Evolutionary conservation across 2,888 invertebrate genomes (phyloP), one percentile per base, ranked within the genome.

Genomic region (Thera obeliscata): DNA sequence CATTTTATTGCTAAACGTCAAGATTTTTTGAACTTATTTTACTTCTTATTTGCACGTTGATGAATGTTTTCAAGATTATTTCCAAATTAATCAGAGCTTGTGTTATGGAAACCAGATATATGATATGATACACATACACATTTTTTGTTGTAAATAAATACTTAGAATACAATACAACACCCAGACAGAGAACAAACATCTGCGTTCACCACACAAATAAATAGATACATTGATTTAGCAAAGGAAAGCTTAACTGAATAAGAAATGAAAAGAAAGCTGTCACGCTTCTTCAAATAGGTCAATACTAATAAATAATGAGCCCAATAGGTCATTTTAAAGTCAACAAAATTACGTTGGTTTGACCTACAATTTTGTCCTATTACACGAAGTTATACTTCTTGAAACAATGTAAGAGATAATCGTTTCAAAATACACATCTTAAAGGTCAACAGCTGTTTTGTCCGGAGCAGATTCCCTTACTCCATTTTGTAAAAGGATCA

Each of bases 11-110:
- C 66, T 49, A 57, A 56, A 41, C 54, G 35, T 9, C 36, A 36
- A 11, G 56, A 22, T 70, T 76, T 73, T 77, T 74, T 65, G 43
- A 22, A 43, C 36, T 59, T 66, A 55, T 62, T 67, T 62, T 48
- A 38, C n/a, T 52, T 55, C 46, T 64, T 22, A 55, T 8, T 41
- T 43, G 9, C 11, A 3, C 11, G 43, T 48, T 48, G 58, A 3
- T 22, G 3, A 56, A 22, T 22, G 38, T 48, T 50, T 22, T 38
- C 5, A 49, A 36, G 36, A 11, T 12, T 49, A 36, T 22, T 50
- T 22, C n/a, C 48, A n/a, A 22, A 22, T 1, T 22, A 22, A 22
- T 22, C 22, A 22, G 22, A 22, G 22, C 22, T 22, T 22, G 22
- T 22, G 22, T 22, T 22, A 22, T 22, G 22, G 22, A 22, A 22